Percentiles rank a stretch among this genome's conserved stretches.
phyloP scores from a whole-genome alignment of 2,113 vertebrate genomes.

The Apteryx mantelli region DNA sequence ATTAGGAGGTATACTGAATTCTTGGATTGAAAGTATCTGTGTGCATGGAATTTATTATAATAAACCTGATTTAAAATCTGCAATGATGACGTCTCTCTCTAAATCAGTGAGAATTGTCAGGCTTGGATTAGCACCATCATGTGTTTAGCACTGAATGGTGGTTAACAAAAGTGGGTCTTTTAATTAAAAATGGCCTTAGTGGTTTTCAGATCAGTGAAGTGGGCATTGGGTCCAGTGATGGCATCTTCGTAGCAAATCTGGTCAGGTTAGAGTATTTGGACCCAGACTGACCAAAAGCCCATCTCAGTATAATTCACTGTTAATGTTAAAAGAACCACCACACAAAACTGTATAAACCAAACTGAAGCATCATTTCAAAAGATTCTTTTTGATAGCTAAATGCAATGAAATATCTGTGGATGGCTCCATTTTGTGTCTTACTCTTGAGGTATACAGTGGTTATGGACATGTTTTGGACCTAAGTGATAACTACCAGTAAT shows the following conservation, averaged over 20 bases:
- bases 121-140: not conserved
- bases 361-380: not conserved
- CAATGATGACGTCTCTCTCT: not conserved
- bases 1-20: not conserved
- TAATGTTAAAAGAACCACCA: not conserved
- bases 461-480: not conserved
- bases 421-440: conserved; percentile 28
- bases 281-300: not conserved
- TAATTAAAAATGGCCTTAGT: not conserved
- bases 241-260: not conserved
- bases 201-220: not conserved
- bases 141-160: not conserved
- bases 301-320: not conserved
- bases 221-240: not conserved
- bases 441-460: not conserved
- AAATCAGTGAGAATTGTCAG: not conserved
- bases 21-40: not conserved
- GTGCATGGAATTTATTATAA: not conserved
- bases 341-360: not conserved
- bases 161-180: not conserved
- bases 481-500: not conserved
- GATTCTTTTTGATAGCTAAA: not conserved
- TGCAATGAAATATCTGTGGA: not conserved
- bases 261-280: not conserved
- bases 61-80: not conserved